These are phyloP conservation scores for Glyphotaelius pellucidus DNA, from an alignment of 2,888 invertebrate genomes.

Conservation along the genomic window DNA sequence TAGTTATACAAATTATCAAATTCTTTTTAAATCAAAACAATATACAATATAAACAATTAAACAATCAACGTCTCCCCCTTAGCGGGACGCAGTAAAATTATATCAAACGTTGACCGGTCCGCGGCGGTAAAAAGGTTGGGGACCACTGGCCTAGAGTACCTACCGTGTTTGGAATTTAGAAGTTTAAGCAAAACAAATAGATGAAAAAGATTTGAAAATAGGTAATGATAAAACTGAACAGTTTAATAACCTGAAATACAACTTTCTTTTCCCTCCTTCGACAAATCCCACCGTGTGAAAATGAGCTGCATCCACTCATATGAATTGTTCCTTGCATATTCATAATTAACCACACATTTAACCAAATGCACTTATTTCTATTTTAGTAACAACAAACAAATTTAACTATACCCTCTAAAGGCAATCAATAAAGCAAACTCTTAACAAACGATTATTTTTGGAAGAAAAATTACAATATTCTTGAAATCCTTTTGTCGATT, in stretches of 20 bases:
- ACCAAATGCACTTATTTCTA: background rate
- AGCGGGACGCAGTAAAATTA: too few relatives aligned
- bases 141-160: too few relatives aligned
- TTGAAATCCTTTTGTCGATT: too few relatives aligned
- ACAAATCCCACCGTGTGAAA: constrained; percentile 2
- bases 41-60: too few relatives aligned
- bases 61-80: too few relatives aligned
- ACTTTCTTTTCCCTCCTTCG: constrained; percentile 36
- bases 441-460: background rate
- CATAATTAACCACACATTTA: background rate
- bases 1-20: too few relatives aligned
- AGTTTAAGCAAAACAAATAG: background rate
- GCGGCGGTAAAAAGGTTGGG: too few relatives aligned
- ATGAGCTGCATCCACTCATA: constrained; percentile 20
- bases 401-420: background rate
- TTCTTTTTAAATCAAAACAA: too few relatives aligned
- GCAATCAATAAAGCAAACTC: background rate
- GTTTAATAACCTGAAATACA: constrained; percentile 21
- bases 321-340: constrained; percentile 11
- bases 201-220: background rate
- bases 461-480: too few relatives aligned
- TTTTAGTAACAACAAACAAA: background rate
- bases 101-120: too few relatives aligned
- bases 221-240: too few relatives aligned
- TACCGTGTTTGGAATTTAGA: too few relatives aligned